Evolutionary conservation across 2,113 vertebrate genomes (phyloP).

Genomic region (Chiloscyllium plagiosum): DNA sequence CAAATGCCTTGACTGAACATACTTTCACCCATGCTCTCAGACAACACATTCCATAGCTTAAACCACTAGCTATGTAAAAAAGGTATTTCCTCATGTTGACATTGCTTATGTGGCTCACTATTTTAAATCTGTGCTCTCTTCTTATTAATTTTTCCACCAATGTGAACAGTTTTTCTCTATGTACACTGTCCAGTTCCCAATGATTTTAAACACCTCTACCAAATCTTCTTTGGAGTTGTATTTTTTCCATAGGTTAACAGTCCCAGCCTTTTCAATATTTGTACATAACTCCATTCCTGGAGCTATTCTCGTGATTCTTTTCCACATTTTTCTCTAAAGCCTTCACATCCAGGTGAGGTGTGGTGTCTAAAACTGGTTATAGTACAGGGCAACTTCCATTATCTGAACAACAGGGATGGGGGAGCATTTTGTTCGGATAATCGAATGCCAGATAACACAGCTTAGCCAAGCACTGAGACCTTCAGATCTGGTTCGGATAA

Average conservation of each 20-base stretch:
- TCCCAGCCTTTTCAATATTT: neutral
- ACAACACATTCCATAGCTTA: too few species aligned
- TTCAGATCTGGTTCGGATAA: too few species aligned
- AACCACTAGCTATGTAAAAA: too few species aligned
- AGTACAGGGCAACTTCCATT: too few species aligned
- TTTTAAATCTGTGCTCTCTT: neutral
- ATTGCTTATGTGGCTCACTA: neutral
- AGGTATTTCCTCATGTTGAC: neutral
- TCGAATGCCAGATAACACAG: too few species aligned
- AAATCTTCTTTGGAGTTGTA: neutral
- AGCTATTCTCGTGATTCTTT: neutral
- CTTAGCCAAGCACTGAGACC: too few species aligned
- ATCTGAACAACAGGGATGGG: too few species aligned
- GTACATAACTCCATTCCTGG: neutral
- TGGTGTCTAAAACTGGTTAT: too few species aligned
- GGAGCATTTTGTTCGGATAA: too few species aligned
- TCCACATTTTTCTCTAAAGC: too few species aligned
- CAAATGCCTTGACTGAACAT: neutral
- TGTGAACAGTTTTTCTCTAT: neutral
- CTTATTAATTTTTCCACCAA: neutral
- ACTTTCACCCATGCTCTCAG: neutral
- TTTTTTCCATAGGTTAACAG: neutral
- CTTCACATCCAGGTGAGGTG: too few species aligned
- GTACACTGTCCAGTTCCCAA: neutral
- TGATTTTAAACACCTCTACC: neutral